These are phyloP conservation scores for Pempheris klunzingeri DNA, from an alignment of 2,797 vertebrate species.

Conservation along the genomic window DNA sequence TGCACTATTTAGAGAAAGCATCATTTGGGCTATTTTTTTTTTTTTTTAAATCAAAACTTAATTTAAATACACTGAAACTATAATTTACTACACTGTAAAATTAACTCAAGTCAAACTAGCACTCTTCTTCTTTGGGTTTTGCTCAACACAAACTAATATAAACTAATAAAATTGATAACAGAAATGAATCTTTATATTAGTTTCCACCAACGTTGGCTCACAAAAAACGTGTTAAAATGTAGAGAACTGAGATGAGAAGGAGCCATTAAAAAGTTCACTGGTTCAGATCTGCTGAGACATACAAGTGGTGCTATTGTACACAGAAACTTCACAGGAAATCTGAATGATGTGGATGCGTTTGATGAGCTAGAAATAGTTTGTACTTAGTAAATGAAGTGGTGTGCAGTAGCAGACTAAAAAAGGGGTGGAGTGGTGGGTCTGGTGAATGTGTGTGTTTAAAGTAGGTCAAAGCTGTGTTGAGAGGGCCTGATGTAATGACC, in stretches of 20 bases:
- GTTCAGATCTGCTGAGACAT: no score
- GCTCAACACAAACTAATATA: no score
- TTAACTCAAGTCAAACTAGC: neutral
- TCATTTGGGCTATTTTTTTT: no score
- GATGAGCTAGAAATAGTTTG: neutral
- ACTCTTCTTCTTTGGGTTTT: neutral
- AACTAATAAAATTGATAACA: no score
- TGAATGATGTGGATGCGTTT: neutral
- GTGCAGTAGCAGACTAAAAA: neutral
- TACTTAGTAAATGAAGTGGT: neutral
- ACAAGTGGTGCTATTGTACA: no score
- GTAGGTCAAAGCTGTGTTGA: slow-evolving; percentile 51
- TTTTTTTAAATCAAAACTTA: neutral
- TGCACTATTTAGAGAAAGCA: neutral
- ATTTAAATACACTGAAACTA: neutral
- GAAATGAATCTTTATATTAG: neutral
- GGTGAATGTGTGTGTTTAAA: slow-evolving; percentile 34
- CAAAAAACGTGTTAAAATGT: neutral
- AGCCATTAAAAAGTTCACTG: neutral
- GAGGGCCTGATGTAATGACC: slow-evolving; percentile 50
- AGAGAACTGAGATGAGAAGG: neutral
- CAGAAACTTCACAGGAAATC: no score
- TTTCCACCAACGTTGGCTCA: neutral
- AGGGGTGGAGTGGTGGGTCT: neutral
- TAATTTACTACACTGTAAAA: no score